Evolutionary conservation across 2,113 vertebrate species (phyloP).

Genomic region (Gambusia affinis): DNA sequence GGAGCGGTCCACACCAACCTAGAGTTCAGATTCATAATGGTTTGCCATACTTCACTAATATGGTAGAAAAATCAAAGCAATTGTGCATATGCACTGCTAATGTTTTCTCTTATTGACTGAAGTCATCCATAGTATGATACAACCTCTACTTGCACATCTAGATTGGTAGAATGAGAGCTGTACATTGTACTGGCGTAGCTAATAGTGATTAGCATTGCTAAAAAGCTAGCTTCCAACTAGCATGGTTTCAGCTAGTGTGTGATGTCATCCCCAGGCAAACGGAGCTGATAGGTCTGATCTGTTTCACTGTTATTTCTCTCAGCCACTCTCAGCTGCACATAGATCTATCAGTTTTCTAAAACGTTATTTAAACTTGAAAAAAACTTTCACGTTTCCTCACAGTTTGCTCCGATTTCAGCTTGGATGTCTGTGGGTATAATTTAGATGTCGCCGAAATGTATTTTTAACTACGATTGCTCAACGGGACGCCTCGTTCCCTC

Average conservation of each 20-base stretch:
- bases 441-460: background rate
- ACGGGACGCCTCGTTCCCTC: background rate
- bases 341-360: background rate
- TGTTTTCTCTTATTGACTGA: background rate
- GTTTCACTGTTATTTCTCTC: background rate
- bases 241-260: too few relatives aligned
- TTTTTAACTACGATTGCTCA: background rate
- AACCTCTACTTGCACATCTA: background rate
- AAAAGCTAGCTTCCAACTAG: background rate
- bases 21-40: too few relatives aligned
- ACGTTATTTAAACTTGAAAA: background rate
- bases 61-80: background rate
- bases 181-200: background rate
- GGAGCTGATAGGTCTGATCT: background rate
- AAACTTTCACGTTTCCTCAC: background rate
- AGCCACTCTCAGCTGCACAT: background rate
- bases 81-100: background rate
- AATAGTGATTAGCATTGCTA: background rate
- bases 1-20: background rate
- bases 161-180: background rate
- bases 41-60: background rate
- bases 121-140: background rate
- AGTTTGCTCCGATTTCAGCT: background rate
- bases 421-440: background rate
- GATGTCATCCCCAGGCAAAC: background rate